Evolutionary conservation across 2,113 vertebrate genomes (phyloP).

Genomic region (Chamaea fasciata): DNA sequence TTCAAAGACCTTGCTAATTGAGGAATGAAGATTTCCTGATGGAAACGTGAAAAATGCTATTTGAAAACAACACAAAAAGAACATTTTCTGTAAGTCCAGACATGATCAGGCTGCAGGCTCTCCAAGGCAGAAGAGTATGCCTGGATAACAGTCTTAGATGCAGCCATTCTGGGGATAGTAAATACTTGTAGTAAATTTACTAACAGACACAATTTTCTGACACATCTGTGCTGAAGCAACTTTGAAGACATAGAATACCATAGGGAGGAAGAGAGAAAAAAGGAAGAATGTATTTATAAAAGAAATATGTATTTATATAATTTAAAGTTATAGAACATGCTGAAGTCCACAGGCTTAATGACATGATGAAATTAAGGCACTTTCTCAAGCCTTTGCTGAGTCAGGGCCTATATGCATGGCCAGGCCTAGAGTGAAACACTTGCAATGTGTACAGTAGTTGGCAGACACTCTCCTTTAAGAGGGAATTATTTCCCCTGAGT

Average conservation of each 20-base stretch:
- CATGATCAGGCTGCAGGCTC: neutral
- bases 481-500: conserved; percentile 47
- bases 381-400: neutral
- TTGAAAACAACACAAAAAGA: neutral
- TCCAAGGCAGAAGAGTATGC: neutral
- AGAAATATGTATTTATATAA: neutral
- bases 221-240: neutral
- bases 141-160: neutral
- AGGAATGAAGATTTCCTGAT: neutral
- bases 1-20: neutral
- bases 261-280: neutral
- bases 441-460: conserved; percentile 2
- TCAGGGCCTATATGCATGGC: neutral
- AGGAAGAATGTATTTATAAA: neutral
- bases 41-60: neutral
- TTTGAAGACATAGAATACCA: neutral
- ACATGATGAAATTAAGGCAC: neutral
- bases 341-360: neutral
- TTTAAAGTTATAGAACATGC: neutral
- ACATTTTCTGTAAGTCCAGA: neutral
- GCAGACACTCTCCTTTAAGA: neutral
- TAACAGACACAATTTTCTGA: neutral
- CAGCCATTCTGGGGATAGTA: neutral
- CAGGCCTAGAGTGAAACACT: neutral
- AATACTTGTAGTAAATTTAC: neutral